Base-by-base conservation (phyloP, 2,888 invertebrate genomes). In the Ennomos quercinarius region DNA sequence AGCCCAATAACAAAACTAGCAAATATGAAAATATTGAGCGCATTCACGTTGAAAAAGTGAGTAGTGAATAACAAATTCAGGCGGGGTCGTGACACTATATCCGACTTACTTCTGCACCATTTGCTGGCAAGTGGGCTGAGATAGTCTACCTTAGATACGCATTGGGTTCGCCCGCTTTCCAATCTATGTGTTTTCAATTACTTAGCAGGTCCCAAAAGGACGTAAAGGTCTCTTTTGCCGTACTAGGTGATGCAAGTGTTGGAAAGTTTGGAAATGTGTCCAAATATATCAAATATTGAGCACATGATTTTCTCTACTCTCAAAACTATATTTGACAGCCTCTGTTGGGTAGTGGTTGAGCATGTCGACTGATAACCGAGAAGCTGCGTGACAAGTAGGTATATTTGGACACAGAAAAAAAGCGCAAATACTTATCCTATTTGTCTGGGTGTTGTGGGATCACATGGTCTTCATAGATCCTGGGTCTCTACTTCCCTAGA, bases 121-220 rank as follows among this genome's bases (percentile, higher is more conserved):
- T 91, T 87, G 84, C 81, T 73, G 74, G 75, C 89, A 90, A 91
- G 91, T 91, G 91, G 84, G 73, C 78, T 85, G 90, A 77, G 86
- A 91, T 91, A 90, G 89, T 87, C 89, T 81, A 87, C 88, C 85
- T 84, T 78, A 84, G 89, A 87, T 88, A 85, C 80, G 83, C 80
- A 87, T 51, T 17, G 34, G 48, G 40, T 48, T 40, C 48, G 48
- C 76, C 72, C 68, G 57, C 77, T 77, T 76, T 76, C 74, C 82
- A 81, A 84, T 84, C 81, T 82, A 84, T 82, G 76, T 81, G 76
- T 81, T 82, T 86, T 79, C 83, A 84, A 86, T 87, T 84, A 86
- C 82, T 82, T 84, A 81, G 72, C 67, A 56, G 27, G 27, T 27
- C 27, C 6, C 27, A 27, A 6, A 27, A 27, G 27, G 27, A 1